Evolutionary conservation across 2,888 invertebrate species (phyloP), one percentile per base, ranked within the genome.

Genomic region (Conchocele bisecta): DNA sequence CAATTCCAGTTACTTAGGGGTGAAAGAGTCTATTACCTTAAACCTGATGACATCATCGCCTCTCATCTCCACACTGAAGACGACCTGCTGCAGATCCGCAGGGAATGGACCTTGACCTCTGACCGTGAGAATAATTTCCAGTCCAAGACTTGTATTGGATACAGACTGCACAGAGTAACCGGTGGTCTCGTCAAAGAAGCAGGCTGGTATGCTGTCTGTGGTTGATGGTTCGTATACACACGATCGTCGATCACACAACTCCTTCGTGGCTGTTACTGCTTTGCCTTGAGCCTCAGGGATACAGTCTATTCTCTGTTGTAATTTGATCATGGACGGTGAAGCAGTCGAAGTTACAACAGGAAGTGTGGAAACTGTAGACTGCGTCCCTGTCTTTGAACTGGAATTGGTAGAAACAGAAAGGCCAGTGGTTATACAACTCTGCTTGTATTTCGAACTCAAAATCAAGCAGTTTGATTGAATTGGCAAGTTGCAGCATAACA

Each of bases 11-110:
- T n/a, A n/a, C n/a, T n/a, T n/a, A 54, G 24, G 15, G 17, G 20
- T 24, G 15, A 22, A 15, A 33, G 24, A 44, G n/a, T 5, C 5
- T 46, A 56, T 63, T 70, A 85, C 86, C 83, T 79, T 85, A 50
- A 86, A 80, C 31, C 82, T 69, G 11, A 84, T 50, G 15, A 84
- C 58, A 53, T 81, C 54, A 26, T 84, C 75, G 3, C 76, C 79
- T 6, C 75, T 67, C 74, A 79, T 77, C 51, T 86, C 83, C n/a
- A 84, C 78, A 29, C 75, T 74, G 33, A 86, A 76, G 15, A 70
- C 54, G 11, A 81, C 76, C 13, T 46, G 61, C 1, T 59, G 29
- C 13, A 83, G 72, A 26, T 79, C 77, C 22, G 60, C 46, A 20
- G 80, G 78, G 64, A 84, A 86, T 1, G 83, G 83, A 17, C 79